Evolutionary conservation across 2,888 invertebrate genomes (phyloP), one percentile per base, ranked within the genome.

Genomic region (Calameuta idolon): DNA sequence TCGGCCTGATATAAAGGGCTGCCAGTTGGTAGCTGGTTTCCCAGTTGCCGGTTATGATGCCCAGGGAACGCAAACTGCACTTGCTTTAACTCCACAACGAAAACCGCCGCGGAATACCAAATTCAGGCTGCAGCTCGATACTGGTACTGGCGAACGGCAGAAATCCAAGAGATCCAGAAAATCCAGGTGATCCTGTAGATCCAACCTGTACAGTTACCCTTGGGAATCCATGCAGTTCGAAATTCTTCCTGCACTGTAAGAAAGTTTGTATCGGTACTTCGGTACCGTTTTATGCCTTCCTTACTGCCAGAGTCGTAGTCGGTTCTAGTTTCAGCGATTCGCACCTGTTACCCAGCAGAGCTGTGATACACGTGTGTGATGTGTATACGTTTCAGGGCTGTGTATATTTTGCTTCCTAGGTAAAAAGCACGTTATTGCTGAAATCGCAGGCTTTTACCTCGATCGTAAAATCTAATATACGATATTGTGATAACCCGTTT

Each of bases 31-130:
- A 55, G 9, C 55, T 55, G 23, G 55, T 55, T 23, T 55, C 81
- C 81, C 69, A 78, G 82, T 55, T 55, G 55, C 55, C 23, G 80
- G 84, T 88, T 87, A 87, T 87, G 87, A 88, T 81, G 84, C 82
- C 83, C 82, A 81, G 83, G 78, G 82, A 85, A 82, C 85, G 82
- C 87, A 87, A 88, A 88, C 87, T 87, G 87, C 87, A 87, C 86
- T 88, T 88, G 85, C 86, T 84, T 83, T 80, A 88, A 88, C 88
- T 89, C 84, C 81, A 82, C 80, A 82, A 84, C 71, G 82, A 81
- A 81, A 84, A 84, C 83, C 85, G 77, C 81, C 84, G 81, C 79
- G 81, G 88, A 88, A 88, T 88, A 88, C 86, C 81, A 88, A 88
- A 88, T 88, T 86, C 82, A 69, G 12, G 71, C 3, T 15, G 31